Base-by-base conservation (phyloP, 2,888 invertebrate species). In the Pseudococcus viburni region DNA sequence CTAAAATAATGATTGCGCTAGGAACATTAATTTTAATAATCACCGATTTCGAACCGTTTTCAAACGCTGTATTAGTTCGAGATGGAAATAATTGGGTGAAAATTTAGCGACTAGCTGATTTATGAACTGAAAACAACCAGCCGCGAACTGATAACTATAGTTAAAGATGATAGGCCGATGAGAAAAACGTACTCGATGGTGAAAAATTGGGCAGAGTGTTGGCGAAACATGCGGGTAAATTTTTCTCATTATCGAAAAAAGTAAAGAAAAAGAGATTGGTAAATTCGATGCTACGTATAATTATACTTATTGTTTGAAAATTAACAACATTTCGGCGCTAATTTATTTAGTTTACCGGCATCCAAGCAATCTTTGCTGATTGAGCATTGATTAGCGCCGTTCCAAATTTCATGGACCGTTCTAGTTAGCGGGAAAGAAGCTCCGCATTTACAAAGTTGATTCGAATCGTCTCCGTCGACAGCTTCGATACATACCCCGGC, bases 11-110 rank as follows among this genome's bases (percentile, higher is more conserved):
- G 42, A 83, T 46, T 46, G 80, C 46, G 80, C 11, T 46, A 46
- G 80, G 42, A 83, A 83, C 80, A 83, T 83, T 83, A 83, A 83
- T 83, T 83, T 46, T 83, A 83, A 83, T 83, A 42, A 83, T 83
- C 46, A 83, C 80, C 80, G 46, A 83, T 83, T 83, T 83, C 46
- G 46, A 46, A 83, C 19, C 39, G 39, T 83, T 83, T 83, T 46
- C 46, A 15, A 83, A 83, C 46, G 46, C 42, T 46, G 80, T 17
- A 77, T 83, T 83, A 83, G 80, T 46, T 83, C 80, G 17, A 73
- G 33, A 33, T 33, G 73, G 73, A 73, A 73, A 73, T 83, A 83
- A 42, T 83, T 83, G 80, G 46, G 80, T 83, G 80, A 83, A 46
- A 83, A 83, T 83, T 83, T 42, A 46, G 73, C 19, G 33, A 19